Evolutionary conservation across 2,888 invertebrate genomes (phyloP).

Genomic region (Uloborus plumipes): DNA sequence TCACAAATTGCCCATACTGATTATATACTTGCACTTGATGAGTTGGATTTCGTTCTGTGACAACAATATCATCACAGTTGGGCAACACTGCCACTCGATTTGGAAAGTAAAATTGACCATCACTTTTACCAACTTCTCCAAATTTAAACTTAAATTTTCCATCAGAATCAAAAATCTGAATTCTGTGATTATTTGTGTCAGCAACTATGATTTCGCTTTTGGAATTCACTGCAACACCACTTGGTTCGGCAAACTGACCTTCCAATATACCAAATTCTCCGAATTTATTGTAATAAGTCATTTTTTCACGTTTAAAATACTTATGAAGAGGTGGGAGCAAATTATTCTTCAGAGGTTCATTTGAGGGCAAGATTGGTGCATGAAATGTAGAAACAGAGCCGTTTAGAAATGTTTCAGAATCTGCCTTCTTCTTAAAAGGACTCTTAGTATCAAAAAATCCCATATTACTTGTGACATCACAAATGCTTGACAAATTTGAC

Average conservation of each 20-base stretch:
- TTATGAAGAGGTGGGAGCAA: slow-evolving; percentile 75
- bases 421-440: slow-evolving; percentile 96
- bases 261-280: slow-evolving; percentile 99
- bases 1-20: slow-evolving; percentile 98
- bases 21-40: slow-evolving; percentile 99
- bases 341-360: slow-evolving; percentile 80
- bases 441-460: slow-evolving; percentile 81
- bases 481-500: slow-evolving; percentile 89
- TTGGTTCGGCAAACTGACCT: slow-evolving; percentile 99
- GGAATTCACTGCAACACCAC: slow-evolving; percentile 98
- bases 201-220: slow-evolving; percentile 97
- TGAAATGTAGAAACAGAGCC: slow-evolving; percentile 64
- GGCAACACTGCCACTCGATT: slow-evolving; percentile 98
- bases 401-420: slow-evolving; percentile 76
- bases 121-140: slow-evolving; percentile 96
- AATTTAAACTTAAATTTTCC: slow-evolving; percentile 99
- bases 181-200: slow-evolving; percentile 99
- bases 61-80: slow-evolving; percentile 98
- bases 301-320: slow-evolving; percentile 98
- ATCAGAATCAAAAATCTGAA: slow-evolving; percentile 99
- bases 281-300: slow-evolving; percentile 99
- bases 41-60: slow-evolving; percentile 95
- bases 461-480: slow-evolving; percentile 67
- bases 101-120: slow-evolving; percentile 97
- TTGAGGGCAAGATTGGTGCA: slow-evolving; percentile 75